A percentile compares a stretch with the other conserved stretches of the same genome.
Evolutionary conservation across 2,113 vertebrate species (phyloP).

Genomic region (Alectura lathami): DNA sequence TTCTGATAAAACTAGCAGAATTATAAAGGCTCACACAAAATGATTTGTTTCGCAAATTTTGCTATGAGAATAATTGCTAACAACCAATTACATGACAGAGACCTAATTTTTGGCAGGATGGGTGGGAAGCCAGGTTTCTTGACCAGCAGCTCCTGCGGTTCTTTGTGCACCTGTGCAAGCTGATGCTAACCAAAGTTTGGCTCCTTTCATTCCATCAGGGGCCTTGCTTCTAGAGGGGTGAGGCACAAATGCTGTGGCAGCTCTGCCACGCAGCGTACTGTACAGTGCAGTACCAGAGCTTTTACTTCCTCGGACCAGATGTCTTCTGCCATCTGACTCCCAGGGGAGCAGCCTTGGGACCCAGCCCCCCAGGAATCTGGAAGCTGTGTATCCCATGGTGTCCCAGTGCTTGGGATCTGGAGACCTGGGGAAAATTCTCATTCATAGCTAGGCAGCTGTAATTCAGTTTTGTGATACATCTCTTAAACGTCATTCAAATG

Average conservation of each 20-base stretch:
- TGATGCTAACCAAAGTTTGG: neutral
- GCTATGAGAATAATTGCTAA: neutral
- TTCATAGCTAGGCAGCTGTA: neutral
- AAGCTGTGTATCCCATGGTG: accelerated
- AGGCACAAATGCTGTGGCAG: neutral
- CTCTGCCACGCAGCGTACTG: neutral
- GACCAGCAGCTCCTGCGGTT: neutral
- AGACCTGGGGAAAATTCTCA: neutral
- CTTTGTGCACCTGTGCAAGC: neutral
- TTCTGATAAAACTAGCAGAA: neutral
- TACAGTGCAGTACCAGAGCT: neutral
- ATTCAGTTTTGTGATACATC: neutral
- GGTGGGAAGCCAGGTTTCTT: neutral
- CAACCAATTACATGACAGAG: neutral
- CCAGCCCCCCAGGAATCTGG: neutral
- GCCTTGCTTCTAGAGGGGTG: neutral
- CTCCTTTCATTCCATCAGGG: accelerated
- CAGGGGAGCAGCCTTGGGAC: neutral
- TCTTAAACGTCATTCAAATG: neutral
- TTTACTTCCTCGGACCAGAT: neutral
- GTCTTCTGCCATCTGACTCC: neutral
- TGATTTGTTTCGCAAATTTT: neutral
- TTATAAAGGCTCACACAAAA: neutral
- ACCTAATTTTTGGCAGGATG: neutral
- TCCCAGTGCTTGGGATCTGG: neutral